phyloP scores from a whole-genome alignment of 2,888 invertebrate genomes.

The Julus scandinavius region DNA sequence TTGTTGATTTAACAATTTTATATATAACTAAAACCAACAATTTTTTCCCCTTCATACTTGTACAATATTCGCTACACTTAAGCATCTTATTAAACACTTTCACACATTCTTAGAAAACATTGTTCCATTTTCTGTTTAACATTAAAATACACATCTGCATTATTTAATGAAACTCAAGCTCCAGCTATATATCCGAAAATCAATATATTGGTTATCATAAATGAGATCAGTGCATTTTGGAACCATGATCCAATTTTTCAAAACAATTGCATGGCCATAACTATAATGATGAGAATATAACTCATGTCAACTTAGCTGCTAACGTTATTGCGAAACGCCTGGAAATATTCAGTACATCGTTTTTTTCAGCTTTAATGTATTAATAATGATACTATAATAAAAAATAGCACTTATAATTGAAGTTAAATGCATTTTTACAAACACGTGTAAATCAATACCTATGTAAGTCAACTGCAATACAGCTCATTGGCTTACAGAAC shows the following conservation, averaged over 20 bases:
- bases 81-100: neutral
- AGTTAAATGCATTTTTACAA: slow-evolving; percentile 23
- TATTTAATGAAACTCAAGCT: too few relatives aligned
- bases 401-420: neutral
- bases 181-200: too few relatives aligned
- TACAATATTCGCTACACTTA: neutral
- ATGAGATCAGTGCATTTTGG: neutral
- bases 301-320: too few relatives aligned
- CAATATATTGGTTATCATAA: neutral
- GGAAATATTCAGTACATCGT: too few relatives aligned
- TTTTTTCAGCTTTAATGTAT: too few relatives aligned
- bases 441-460: neutral
- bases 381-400: neutral
- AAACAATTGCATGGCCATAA: neutral
- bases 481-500: neutral
- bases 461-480: neutral
- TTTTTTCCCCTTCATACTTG: neutral
- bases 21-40: neutral
- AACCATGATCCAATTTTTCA: neutral
- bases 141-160: too few relatives aligned
- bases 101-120: neutral
- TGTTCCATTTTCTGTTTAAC: neutral
- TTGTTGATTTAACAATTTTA: too few relatives aligned
- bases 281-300: too few relatives aligned
- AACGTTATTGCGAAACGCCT: too few relatives aligned